Conservation (phyloP, 2,888 invertebrate genomes). For the Drosophila falleni region DNA sequence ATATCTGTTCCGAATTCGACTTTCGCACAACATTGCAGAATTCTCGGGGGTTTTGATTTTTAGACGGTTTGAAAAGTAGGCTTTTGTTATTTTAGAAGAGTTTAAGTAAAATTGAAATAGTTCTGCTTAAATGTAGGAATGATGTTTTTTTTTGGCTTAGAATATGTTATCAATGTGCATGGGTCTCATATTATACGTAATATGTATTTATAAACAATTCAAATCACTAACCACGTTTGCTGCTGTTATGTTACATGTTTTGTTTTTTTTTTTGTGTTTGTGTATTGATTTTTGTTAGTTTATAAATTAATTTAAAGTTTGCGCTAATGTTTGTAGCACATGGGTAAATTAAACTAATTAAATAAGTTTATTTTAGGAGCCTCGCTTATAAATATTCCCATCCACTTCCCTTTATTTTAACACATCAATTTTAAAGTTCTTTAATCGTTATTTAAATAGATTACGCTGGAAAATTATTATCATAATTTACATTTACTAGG, state of each 20-base stretch:
- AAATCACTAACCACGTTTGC: constrained; percentile 84
- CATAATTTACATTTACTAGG: constrained; percentile 82
- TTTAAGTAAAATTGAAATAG: not conserved
- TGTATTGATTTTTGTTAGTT: constrained; percentile 20
- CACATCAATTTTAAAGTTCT: constrained; percentile 9
- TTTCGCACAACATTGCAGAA: not conserved
- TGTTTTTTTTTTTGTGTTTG: constrained; percentile 35
- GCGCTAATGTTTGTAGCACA: constrained; percentile 22
- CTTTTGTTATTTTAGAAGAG: not conserved
- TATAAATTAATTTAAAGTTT: constrained; percentile 11
- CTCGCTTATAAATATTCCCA: constrained; percentile 9
- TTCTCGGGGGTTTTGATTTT: not conserved
- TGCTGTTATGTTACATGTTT: constrained; percentile 63
- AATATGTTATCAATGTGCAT: constrained; percentile 42
- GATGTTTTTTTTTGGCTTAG: constrained; percentile 23
- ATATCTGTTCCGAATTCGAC: not conserved
- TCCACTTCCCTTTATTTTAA: not conserved
- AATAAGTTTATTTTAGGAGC: constrained; percentile 25
- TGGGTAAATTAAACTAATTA: constrained; percentile 27
- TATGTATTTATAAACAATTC: constrained; percentile 75
- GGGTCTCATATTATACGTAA: constrained; percentile 38
- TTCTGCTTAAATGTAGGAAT: not conserved
- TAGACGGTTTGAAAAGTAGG: not conserved
- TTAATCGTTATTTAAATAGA: constrained; percentile 54
- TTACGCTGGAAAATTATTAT: constrained; percentile 76